Evolutionary conservation across 2,888 invertebrate species (phyloP), one percentile per base, ranked within the genome.

Genomic region (Aethes cnicana): DNA sequence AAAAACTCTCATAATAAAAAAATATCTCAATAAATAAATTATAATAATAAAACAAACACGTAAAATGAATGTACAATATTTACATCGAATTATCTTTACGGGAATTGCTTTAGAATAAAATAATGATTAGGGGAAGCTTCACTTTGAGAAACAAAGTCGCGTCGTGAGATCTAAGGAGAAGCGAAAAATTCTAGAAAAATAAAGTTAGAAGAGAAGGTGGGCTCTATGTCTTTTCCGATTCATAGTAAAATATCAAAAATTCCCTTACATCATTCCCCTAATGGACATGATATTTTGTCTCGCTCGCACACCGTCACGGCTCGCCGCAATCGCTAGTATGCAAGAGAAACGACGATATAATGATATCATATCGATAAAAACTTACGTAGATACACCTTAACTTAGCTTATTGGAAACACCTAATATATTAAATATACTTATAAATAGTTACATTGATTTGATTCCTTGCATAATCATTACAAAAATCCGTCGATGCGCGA

Each of bases 171-270:
- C 79, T 68, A 72, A 71, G 70, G 75, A 64, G 41, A 81, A 81
- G 80, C 78, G 74, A 78, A 75, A 68, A 69, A 58, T 67, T 72
- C 64, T 80, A 78, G 68, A 74, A 78, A 81, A 82, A 77, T 74
- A 77, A 81, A 65, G n/a, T 69, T 63, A 61, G 67, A 75, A 74
- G 74, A 81, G 69, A n/a, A 77, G 73, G 73, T 76, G 81, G 79
- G 81, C 80, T 81, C 76, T 81, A 79, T 82, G 81, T 84, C 74
- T 81, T 84, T 81, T 84, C 82, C 81, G 81, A 84, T 86, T 84
- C 84, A 80, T 87, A 85, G 81, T 87, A 86, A 86, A 87, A 88
- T 88, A 87, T 86, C 81, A 88, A 88, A 86, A 87, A 85, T 69
- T 74, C 77, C 81, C 72, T 80, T 80, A 70, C 79, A 81, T 77